These are phyloP conservation scores for Agriopis marginaria DNA, from an alignment of 2,888 invertebrate species.

Conservation along the genomic window DNA sequence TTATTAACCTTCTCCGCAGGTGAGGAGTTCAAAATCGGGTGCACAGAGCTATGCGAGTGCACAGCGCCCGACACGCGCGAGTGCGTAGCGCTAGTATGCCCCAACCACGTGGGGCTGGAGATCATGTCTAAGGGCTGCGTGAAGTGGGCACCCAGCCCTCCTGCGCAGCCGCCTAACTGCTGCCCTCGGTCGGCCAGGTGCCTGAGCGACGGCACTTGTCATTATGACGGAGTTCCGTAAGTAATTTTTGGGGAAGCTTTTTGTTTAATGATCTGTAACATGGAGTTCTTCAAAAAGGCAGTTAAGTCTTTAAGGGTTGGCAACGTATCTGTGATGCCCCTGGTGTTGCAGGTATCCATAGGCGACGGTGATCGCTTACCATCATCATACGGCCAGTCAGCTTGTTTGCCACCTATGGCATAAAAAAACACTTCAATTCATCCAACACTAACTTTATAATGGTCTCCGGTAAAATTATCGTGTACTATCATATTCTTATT, in stretches of 20 bases:
- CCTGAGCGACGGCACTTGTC: slow-evolving; percentile 93
- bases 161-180: slow-evolving; percentile 91
- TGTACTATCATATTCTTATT: too few relatives aligned
- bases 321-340: too few relatives aligned
- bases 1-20: slow-evolving; percentile 63
- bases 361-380: too few relatives aligned
- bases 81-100: slow-evolving; percentile 94
- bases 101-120: slow-evolving; percentile 93
- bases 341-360: too few relatives aligned
- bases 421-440: too few relatives aligned
- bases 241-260: slow-evolving; percentile 45
- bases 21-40: slow-evolving; percentile 93
- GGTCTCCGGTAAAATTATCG: too few relatives aligned
- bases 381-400: too few relatives aligned
- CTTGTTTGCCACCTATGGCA: too few relatives aligned
- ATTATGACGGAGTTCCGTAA: slow-evolving; percentile 88
- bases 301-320: too few relatives aligned
- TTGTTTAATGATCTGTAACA: too few relatives aligned
- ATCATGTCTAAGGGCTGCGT: slow-evolving; percentile 93
- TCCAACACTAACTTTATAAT: too few relatives aligned
- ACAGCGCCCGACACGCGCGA: slow-evolving; percentile 87
- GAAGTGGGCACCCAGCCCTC: slow-evolving; percentile 94
- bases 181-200: slow-evolving; percentile 93
- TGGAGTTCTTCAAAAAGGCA: too few relatives aligned
- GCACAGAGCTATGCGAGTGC: slow-evolving; percentile 92